Conservation (phyloP, 2,113 vertebrate species). For the Toxotes jaculatrix region DNA sequence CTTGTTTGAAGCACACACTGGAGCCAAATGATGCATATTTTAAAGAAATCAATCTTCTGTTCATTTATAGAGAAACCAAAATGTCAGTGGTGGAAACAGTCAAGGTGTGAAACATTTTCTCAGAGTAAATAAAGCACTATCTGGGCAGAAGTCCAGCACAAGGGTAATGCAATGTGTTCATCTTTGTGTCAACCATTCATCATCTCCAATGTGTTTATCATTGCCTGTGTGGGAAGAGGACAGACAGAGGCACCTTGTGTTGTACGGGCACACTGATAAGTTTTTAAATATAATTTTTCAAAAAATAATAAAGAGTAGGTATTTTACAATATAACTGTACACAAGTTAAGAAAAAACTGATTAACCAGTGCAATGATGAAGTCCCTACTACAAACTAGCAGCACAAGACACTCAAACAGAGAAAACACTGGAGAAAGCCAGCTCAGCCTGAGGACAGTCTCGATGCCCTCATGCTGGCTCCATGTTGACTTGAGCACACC, state of each 20-base stretch:
- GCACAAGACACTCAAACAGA: background rate
- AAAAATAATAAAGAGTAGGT: background rate
- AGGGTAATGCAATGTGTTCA: background rate
- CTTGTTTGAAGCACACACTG: background rate
- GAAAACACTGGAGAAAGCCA: background rate
- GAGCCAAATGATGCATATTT: background rate
- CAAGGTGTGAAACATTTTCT: conserved; percentile 8
- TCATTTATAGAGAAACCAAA: conserved; percentile 24
- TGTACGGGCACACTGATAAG: background rate
- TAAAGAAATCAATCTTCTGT: conserved; percentile 12
- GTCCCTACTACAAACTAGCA: background rate
- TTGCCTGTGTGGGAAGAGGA: background rate
- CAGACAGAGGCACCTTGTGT: background rate
- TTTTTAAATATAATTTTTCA: conserved; percentile 3
- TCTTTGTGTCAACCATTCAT: conserved; percentile 10
- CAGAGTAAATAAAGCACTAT: conserved; percentile 24
- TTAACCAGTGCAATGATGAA: conserved; percentile 29
- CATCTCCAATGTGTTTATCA: conserved; percentile 19
- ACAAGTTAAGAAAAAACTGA: conserved; percentile 4
- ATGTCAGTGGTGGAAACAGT: background rate
- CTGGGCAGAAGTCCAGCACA: background rate
- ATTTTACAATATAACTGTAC: background rate
- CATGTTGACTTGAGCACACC: conserved; percentile 20
- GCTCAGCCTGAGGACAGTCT: conserved; percentile 13
- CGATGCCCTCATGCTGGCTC: conserved; percentile 30